Evolutionary conservation across 2,888 invertebrate species (phyloP).

Genomic region (Polylopha cassiicola): DNA sequence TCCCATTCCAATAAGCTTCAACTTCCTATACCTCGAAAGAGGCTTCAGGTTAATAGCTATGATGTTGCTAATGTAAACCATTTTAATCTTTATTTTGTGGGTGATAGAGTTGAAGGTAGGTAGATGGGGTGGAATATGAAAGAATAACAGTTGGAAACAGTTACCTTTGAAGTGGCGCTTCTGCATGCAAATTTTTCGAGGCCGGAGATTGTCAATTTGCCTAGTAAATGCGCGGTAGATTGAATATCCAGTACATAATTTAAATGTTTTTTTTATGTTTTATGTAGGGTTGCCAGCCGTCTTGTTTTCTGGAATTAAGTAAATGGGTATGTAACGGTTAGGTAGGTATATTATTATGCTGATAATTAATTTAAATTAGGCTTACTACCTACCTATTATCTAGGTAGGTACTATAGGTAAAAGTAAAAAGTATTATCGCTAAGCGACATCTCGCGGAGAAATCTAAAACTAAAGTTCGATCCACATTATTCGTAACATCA

Average conservation of each 20-base stretch:
- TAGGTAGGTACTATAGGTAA: neutral
- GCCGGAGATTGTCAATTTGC: slow-evolving; percentile 56
- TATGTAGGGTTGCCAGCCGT: too few species aligned
- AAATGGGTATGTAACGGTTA: too few species aligned
- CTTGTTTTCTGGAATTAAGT: too few species aligned
- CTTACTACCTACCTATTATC: neutral
- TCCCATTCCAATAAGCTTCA: accelerated
- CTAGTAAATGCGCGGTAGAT: slow-evolving; percentile 31
- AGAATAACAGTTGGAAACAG: slow-evolving; percentile 56
- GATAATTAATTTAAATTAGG: too few species aligned
- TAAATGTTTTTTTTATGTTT: too few species aligned
- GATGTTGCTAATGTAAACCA: neutral
- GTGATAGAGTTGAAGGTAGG: slow-evolving; percentile 12
- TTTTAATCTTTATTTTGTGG: neutral
- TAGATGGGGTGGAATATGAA: slow-evolving; percentile 23
- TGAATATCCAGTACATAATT: slow-evolving; percentile 17
- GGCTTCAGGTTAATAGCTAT: slow-evolving; percentile 1
- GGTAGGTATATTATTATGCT: too few species aligned
- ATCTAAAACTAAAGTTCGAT: neutral
- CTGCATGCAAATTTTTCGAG: slow-evolving; percentile 70
- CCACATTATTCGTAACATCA: neutral
- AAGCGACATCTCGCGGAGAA: neutral
- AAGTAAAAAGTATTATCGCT: neutral
- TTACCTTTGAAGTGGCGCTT: slow-evolving; percentile 76
- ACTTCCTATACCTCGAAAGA: slow-evolving; percentile 21